Evolutionary conservation across 2,797 vertebrate genomes (phyloP).

Genomic region (Premnoplex brunnescens): DNA sequence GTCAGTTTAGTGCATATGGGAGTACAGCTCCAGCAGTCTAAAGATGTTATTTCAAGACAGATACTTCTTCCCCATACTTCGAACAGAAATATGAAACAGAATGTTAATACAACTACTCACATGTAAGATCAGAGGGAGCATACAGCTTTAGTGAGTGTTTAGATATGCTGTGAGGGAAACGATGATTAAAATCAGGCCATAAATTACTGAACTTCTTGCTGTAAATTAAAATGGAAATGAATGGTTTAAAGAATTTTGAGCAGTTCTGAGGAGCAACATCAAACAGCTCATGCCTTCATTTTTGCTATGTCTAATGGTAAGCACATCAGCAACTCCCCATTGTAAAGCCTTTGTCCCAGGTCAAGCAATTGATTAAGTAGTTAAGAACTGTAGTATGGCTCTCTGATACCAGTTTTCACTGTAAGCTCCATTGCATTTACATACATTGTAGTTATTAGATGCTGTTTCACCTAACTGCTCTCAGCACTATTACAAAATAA

Average conservation of each 20-base stretch:
- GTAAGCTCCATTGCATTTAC: background rate
- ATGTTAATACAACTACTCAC: background rate
- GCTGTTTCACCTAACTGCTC: background rate
- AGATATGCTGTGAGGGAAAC: background rate
- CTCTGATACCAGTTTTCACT: background rate
- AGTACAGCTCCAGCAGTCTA: background rate
- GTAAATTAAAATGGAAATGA: constrained; percentile 5
- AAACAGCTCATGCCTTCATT: background rate
- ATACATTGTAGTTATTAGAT: background rate
- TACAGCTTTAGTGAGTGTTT: background rate
- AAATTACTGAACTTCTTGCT: background rate
- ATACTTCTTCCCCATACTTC: background rate
- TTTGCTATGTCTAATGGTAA: background rate
- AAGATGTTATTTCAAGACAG: background rate
- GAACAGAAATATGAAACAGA: background rate
- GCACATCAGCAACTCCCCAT: background rate
- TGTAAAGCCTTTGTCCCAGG: background rate
- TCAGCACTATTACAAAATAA: background rate
- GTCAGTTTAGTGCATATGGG: background rate
- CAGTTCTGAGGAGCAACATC: background rate
- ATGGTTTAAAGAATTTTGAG: background rate
- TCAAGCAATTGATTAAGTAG: background rate
- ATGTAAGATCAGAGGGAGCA: background rate
- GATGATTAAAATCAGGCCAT: background rate
- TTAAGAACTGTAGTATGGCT: background rate